Base-by-base conservation (phyloP, 1,140 invertebrate genomes). In the Eumaeus atala region DNA sequence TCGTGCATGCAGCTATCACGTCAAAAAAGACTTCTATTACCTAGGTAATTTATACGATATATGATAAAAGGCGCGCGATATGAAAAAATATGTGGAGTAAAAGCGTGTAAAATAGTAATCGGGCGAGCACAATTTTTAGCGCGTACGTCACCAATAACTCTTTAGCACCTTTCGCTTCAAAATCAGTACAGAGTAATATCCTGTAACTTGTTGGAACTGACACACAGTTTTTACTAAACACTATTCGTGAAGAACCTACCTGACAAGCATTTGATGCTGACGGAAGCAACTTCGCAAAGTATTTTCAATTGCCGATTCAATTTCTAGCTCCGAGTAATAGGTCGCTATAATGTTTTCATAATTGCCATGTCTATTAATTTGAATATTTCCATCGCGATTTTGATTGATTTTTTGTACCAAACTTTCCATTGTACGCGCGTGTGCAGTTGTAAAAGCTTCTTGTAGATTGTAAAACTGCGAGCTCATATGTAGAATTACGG, bases 401-500 rank as follows among this genome's bases (percentile, higher is more conserved):
- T 36, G 21, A 53, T 58, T 61, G 12, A 50, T 42, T n/a, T 53
- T 51, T 52, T 72, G 61, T 16, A 59, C 52, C 48, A 84, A 62
- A 55, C 61, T 48, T 7, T 18, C 18, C 48, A 84, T 66, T 9
- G 75, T 74, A 1, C 81, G 74, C 56, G 78, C 72, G 28, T 84
- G 82, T n/a, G 70, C 74, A 12, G 81, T 82, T 5, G 60, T 59
- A 49, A 87, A 53, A 8, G 84, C 84, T 64, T 87, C 84, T 52
- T 73, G 66, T 40, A 87, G 51, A 61, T 77, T 82, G 9, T 58
- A 56, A 44, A 87, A 87, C 47, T 87, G 81, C 6, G 65, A 66
- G 35, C 81, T 83, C 81, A 87, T 87, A 18, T 87, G 83, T 3
- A 84, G 61, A 47, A 87, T 82, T 6, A 87, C 54, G 6, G 83